Conservation (phyloP, 2,888 invertebrate genomes). For the Drosophila hamatofila region DNA sequence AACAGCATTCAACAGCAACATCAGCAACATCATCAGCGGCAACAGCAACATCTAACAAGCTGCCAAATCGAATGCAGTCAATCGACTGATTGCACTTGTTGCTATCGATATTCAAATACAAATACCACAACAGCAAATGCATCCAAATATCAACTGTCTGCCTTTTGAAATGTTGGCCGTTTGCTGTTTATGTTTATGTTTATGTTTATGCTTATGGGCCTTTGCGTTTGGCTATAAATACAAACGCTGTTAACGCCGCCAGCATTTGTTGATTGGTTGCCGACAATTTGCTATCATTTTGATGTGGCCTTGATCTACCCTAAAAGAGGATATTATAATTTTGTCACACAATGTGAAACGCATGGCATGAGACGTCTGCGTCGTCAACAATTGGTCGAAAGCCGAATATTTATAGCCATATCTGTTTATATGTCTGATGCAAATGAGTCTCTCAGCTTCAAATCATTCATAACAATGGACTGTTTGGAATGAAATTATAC, state of each 20-base stretch:
- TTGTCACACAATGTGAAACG: neutral
- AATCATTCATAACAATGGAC: neutral
- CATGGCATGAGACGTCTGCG: neutral
- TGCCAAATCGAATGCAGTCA: constrained; percentile 72
- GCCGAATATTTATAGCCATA: neutral
- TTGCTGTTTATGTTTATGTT: constrained; percentile 19
- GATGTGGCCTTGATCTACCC: constrained; percentile 12
- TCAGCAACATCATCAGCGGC: constrained; percentile 45
- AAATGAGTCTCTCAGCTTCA: neutral
- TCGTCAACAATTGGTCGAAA: neutral
- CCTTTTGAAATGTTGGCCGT: constrained; percentile 16
- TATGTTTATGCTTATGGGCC: constrained; percentile 44
- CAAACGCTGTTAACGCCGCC: constrained; percentile 50
- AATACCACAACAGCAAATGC: constrained; percentile 63
- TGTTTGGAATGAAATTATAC: neutral
- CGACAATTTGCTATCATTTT: constrained; percentile 68
- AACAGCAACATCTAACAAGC: constrained; percentile 49
- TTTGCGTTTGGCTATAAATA: constrained; percentile 63
- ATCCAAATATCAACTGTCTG: constrained; percentile 43
- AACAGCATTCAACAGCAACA: constrained; percentile 37
- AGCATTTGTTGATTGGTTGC: constrained; percentile 79
- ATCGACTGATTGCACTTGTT: constrained; percentile 77
- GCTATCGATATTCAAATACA: constrained; percentile 65
- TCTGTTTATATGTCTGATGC: neutral
- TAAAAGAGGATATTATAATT: constrained; percentile 1